phyloP scores from a whole-genome alignment of 1,140 invertebrate genomes.

The Phymorhynchus buccinoides region DNA sequence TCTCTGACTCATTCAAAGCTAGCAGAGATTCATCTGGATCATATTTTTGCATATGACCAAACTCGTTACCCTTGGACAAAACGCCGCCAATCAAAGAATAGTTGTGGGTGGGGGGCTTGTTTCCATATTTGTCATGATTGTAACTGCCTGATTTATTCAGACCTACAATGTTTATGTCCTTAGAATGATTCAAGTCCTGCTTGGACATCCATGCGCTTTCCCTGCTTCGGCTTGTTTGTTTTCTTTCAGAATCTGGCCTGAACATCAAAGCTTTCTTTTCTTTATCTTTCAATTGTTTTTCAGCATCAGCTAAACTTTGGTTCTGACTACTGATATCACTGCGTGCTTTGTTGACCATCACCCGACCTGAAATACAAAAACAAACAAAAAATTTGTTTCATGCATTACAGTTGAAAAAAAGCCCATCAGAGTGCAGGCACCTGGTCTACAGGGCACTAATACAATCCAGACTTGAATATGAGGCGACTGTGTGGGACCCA shows the following conservation, averaged over 20 bases:
- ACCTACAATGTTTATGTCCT: constrained; percentile 59
- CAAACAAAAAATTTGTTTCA: not conserved
- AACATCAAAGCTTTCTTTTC: constrained; percentile 44
- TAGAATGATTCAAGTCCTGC: constrained; percentile 51
- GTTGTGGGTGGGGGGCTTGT: constrained; percentile 53
- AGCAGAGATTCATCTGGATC: constrained; percentile 30
- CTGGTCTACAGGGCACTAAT: too few species aligned
- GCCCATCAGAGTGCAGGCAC: too few species aligned
- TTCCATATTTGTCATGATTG: constrained; percentile 58
- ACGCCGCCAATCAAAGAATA: constrained; percentile 58
- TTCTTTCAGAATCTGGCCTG: constrained; percentile 15
- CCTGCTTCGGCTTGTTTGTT: not conserved
- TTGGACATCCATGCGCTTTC: constrained; percentile 47
- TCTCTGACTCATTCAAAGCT: constrained; percentile 29
- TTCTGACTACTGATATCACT: constrained; percentile 44
- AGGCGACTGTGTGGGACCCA: too few species aligned
- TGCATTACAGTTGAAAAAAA: too few species aligned
- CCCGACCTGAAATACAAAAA: constrained; percentile 38
- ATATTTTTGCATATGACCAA: constrained; percentile 41
- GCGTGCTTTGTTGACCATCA: constrained; percentile 42
- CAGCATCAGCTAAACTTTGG: not conserved
- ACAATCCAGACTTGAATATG: too few species aligned
- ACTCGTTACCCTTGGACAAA: constrained; percentile 57
- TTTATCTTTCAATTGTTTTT: constrained; percentile 34
- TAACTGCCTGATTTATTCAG: constrained; percentile 49